Evolutionary conservation across 2,797 vertebrate species (phyloP).

Genomic region (Passerculus sandwichensis): DNA sequence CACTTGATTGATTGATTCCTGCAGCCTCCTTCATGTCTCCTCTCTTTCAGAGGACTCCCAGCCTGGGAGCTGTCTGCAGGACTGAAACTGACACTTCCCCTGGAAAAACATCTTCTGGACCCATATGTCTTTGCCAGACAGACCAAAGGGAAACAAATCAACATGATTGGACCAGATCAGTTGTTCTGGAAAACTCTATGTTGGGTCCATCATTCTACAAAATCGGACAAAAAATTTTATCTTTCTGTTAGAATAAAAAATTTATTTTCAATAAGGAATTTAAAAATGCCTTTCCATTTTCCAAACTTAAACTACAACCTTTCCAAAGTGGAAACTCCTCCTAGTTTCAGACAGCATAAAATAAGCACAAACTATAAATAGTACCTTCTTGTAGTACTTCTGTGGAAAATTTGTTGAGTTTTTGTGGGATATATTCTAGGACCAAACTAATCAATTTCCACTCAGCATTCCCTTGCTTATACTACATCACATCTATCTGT

Average conservation of each 20-base stretch:
- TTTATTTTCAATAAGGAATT: neutral
- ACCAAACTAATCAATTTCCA: neutral
- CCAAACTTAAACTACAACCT: neutral
- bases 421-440: neutral
- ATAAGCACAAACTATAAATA: neutral
- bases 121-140: neutral
- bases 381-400: neutral
- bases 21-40: neutral
- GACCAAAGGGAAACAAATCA: neutral
- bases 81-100: neutral
- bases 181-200: neutral
- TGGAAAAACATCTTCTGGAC: neutral
- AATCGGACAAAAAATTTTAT: neutral
- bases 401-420: neutral
- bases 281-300: neutral
- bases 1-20: neutral
- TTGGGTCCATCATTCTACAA: neutral
- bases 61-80: neutral
- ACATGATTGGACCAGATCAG: rapidly evolving
- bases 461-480: neutral
- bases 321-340: neutral
- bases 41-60: neutral
- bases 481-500: neutral
- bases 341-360: conserved; percentile 2
- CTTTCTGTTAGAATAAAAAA: neutral